Evolutionary conservation across 2,888 invertebrate genomes (phyloP), one percentile per base, ranked within the genome.

Genomic region (Dryomyza anilis): DNA sequence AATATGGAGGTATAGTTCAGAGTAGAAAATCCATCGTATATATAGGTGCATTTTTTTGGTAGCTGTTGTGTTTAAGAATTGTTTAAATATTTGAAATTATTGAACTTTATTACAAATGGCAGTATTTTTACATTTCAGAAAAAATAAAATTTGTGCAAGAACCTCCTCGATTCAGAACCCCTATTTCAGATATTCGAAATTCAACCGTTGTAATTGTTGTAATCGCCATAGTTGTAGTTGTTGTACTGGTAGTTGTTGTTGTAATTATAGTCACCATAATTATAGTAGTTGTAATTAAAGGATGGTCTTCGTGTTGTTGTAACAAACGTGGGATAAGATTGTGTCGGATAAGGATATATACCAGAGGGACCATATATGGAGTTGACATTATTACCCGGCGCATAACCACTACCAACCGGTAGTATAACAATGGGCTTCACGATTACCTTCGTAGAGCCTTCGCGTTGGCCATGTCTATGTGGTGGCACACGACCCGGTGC

Each of bases 401-500:
- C 48, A 55, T 66, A 69, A 27, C 65, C 64, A 25, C 55, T 46
- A 25, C 65, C 65, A 12, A 63, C 65, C 16, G 64, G 63, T 7
- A 68, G 55, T 56, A 66, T 66, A 25, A 69, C 58, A 19, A 66
- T 58, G 2, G 63, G 66, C 27, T 30, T 63, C 7, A 70, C 61
- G 45, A 67, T 67, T 8, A 70, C 45, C 46, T 64, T 64, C 6
- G 65, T 56, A 8, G 21, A 33, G 6, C 43, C 63, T 14, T 43
- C 1, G 5, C 8, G 50, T 14, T 27, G 39, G 16, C 19, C 16
- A 43, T 43, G 16, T 16, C 16, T 43, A 7, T 43, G 50, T 10
- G 5, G 21, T 1, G 48, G 48, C 12, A 25, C n/a, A n/a, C n/a
- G n/a, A n/a, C n/a, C n/a, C n/a, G n/a, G n/a, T n/a, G n/a, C n/a